phyloP scores from a whole-genome alignment of 2,888 invertebrate species.

The Ophion ellenae region DNA sequence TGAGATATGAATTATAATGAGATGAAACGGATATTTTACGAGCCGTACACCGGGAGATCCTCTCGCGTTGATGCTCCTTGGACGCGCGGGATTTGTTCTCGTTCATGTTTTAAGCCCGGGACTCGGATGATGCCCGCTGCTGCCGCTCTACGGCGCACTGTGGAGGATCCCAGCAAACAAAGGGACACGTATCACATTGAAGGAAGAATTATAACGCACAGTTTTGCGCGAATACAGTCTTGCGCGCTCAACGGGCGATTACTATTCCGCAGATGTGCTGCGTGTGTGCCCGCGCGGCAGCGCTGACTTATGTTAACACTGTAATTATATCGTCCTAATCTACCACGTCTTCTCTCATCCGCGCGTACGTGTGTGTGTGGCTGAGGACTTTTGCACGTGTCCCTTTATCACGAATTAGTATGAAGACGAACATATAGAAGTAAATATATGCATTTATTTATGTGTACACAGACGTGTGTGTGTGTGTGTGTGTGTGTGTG shows the following conservation, averaged over 20 bases:
- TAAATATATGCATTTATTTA: not conserved
- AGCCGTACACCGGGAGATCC: not conserved
- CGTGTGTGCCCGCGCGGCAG: conserved; percentile 65
- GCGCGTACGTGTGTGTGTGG: not conserved
- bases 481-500: conserved; percentile 69
- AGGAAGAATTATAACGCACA: conserved; percentile 33
- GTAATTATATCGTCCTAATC: conserved; percentile 84
- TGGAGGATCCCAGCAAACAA: conserved; percentile 36
- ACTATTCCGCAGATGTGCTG: conserved; percentile 80
- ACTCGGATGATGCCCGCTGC: not conserved
- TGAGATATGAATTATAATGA: conserved; percentile 42
- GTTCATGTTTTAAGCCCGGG: not conserved
- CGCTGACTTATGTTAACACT: conserved; percentile 83
- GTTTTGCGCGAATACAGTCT: conserved; percentile 68
- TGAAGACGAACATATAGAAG: not conserved
- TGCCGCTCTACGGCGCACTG: not conserved
- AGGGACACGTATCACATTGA: conserved; percentile 37
- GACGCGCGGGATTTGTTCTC: not conserved
- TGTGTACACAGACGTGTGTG: conserved; percentile 20
- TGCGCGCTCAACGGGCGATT: conserved; percentile 79
- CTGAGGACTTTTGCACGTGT: not conserved
- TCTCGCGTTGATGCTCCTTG: conserved; percentile 3
- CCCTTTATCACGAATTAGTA: conserved; percentile 24
- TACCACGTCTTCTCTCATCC: conserved; percentile 75
- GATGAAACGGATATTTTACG: conserved; percentile 18